These are phyloP conservation scores for Camponotus pennsylvanicus DNA, from an alignment of 1,140 invertebrate species.

Conservation along the genomic window DNA sequence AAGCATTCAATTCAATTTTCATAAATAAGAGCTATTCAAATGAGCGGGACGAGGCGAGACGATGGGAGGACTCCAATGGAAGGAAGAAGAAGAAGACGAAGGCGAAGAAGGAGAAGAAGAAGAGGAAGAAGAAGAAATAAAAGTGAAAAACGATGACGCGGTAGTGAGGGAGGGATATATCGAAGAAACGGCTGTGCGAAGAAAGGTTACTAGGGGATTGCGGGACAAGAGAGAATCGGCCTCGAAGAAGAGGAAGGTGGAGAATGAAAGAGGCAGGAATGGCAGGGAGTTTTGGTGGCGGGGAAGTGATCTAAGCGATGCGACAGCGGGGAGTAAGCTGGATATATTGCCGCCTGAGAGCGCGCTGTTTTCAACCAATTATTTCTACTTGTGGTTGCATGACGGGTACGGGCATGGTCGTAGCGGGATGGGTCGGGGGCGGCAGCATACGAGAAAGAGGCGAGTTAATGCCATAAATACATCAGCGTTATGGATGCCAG, in stretches of 20 bases:
- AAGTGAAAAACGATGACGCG: constrained; percentile 46
- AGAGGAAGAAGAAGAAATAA: constrained; percentile 38
- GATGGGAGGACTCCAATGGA: constrained; percentile 21
- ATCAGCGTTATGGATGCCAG: constrained; percentile 86
- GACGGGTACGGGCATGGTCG: constrained; percentile 79
- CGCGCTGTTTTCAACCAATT: constrained; percentile 85
- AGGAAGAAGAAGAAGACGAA: constrained; percentile 33
- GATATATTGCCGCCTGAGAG: constrained; percentile 85
- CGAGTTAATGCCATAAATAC: constrained; percentile 86
- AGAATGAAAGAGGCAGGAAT: constrained; percentile 48
- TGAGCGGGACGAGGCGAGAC: constrained; percentile 71
- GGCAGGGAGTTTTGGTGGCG: constrained; percentile 80
- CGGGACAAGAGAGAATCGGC: constrained; percentile 66
- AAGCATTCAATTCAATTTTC: constrained; percentile 85
- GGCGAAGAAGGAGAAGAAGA: constrained; percentile 33
- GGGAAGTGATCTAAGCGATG: constrained; percentile 84
- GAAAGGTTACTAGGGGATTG: constrained; percentile 31
- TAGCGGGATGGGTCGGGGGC: constrained; percentile 73
- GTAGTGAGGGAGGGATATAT: constrained; percentile 38
- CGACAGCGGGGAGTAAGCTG: constrained; percentile 86
- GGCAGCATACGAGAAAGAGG: constrained; percentile 83
- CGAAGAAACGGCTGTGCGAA: constrained; percentile 56
- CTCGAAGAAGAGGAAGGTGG: constrained; percentile 67
- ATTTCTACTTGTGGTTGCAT: constrained; percentile 86
- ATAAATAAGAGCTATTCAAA: constrained; percentile 85